Percentiles rank a stretch among this genome's conserved stretches.
Conservation (phyloP, 1,140 invertebrate genomes). For the Drosophila tristis region DNA sequence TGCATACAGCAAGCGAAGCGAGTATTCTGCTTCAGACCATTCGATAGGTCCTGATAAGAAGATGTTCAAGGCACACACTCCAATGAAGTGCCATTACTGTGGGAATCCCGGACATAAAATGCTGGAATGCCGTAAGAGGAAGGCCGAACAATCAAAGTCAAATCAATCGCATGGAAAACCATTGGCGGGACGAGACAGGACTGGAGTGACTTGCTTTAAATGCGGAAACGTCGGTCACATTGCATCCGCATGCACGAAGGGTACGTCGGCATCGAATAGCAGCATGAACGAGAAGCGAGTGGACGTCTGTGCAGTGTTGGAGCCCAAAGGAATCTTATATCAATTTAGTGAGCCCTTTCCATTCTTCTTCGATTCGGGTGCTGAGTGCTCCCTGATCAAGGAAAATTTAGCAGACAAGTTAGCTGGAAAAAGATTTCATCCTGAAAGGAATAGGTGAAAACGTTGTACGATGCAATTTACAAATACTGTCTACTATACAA, state of each 20-base stretch:
- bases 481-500: constrained; percentile 9
- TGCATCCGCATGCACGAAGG: too few species aligned
- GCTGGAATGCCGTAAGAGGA: constrained; percentile 14
- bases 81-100: not conserved
- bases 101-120: constrained; percentile 18
- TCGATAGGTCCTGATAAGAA: not conserved
- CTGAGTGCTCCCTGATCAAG: too few species aligned
- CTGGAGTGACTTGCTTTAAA: too few species aligned
- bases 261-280: too few species aligned
- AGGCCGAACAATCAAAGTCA: constrained; percentile 1
- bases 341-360: constrained; percentile 14
- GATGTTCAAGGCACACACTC: too few species aligned
- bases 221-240: too few species aligned
- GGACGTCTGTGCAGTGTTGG: constrained; percentile 6
- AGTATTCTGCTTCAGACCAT: not conserved
- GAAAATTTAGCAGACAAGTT: too few species aligned
- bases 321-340: constrained; percentile 3
- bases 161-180: constrained; percentile 3
- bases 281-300: constrained; percentile 6
- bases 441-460: not conserved
- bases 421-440: too few species aligned
- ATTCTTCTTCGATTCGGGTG: constrained; percentile 7
- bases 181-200: not conserved
- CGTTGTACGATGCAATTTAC: constrained; percentile 9
- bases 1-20: too few species aligned